Conservation (phyloP, 1,140 invertebrate species). For the Sarcophaga peregrina region DNA sequence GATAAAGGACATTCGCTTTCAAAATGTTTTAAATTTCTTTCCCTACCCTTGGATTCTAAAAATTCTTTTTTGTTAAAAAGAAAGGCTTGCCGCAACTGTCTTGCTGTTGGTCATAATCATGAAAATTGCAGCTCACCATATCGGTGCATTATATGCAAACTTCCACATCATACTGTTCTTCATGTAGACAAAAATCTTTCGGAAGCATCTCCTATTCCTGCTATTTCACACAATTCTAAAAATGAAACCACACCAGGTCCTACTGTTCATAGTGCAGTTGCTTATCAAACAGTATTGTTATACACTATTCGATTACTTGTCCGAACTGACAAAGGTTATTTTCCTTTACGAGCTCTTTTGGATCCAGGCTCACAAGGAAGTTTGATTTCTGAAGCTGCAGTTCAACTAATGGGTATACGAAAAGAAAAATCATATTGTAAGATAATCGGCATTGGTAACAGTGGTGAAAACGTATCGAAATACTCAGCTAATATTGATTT, state of each 20-base stretch:
- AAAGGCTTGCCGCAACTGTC: constrained; percentile 10
- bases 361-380: constrained; percentile 29
- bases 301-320: constrained; percentile 9
- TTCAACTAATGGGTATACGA: not conserved
- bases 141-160: constrained; percentile 3
- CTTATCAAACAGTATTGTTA: not conserved
- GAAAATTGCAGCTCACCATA: not conserved
- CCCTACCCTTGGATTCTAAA: not conserved
- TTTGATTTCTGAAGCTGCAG: constrained; percentile 5
- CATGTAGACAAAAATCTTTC: not conserved
- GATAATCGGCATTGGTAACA: not conserved
- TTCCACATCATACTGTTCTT: not conserved
- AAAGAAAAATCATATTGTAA: not conserved
- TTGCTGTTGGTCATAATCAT: not conserved
- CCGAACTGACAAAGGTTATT: not conserved
- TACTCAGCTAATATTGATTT: not conserved
- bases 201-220: not conserved
- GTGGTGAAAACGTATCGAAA: not conserved
- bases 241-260: too few relatives aligned
- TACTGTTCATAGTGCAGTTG: not conserved
- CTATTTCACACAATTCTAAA: not conserved
- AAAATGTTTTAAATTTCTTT: too few relatives aligned
- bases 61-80: not conserved
- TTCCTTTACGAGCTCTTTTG: not conserved
- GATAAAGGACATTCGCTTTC: not conserved